A percentile compares a stretch with the other conserved stretches of the same genome.
These are phyloP conservation scores for Sylvietta virens DNA, from an alignment of 2,113 vertebrate genomes.

Conservation along the genomic window DNA sequence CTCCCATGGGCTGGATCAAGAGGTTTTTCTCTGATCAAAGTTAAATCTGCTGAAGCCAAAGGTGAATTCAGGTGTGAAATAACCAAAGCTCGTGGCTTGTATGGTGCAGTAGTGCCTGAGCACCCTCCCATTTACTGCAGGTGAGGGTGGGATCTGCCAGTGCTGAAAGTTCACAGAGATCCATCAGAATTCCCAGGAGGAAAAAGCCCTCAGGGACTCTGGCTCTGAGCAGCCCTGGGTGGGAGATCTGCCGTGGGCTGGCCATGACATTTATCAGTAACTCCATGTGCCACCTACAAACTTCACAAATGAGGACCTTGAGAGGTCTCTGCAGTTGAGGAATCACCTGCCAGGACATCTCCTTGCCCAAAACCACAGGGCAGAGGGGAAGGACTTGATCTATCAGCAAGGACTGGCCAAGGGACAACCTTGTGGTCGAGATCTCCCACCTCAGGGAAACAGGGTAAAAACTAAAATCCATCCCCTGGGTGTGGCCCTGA, in stretches of 20 bases:
- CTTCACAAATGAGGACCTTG: neutral
- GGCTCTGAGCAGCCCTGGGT: neutral
- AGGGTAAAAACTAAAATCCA: neutral
- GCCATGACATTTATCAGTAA: accelerated
- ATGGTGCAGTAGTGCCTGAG: neutral
- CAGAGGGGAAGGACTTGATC: neutral
- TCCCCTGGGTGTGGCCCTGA: no score
- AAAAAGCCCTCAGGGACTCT: neutral
- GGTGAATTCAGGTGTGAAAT: neutral
- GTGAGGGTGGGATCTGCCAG: neutral
- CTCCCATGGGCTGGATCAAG: neutral
- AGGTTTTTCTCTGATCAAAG: neutral
- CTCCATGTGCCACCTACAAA: neutral
- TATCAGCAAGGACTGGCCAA: neutral
- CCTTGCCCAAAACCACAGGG: neutral
- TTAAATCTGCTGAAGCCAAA: neutral
- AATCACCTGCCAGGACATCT: neutral
- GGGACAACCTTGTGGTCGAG: accelerated
- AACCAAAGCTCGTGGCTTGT: accelerated
- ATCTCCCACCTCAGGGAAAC: neutral
- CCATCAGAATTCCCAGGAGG: neutral
- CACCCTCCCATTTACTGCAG: neutral
- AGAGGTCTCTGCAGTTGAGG: neutral
- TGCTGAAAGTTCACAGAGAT: neutral
- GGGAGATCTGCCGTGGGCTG: neutral